Base-by-base conservation (phyloP, 1,140 invertebrate genomes). In the Caenorhabditis tropicalis region DNA sequence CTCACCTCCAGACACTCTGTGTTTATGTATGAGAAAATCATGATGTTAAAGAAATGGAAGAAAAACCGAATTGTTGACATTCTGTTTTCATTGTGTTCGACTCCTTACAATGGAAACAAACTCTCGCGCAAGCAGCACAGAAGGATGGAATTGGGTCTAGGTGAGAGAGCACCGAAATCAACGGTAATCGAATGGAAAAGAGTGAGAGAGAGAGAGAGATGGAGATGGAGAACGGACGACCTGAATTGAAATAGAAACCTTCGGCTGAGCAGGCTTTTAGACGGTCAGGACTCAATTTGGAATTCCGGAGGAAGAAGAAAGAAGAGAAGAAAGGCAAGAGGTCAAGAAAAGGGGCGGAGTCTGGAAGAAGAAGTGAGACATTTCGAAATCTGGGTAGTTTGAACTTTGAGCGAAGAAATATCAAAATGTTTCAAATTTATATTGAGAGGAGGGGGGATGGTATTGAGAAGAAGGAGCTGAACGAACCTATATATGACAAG, bases 371-470 rank as follows among this genome's bases (percentile, higher is more conserved):
- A n/a, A n/a, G n/a, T n/a, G n/a, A n/a, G n/a, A n/a, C n/a, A 46
- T 74, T 74, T 31, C 33, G 6, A 74, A 29, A 74, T 43, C 21
- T 43, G 12, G 24, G 29, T 56, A 9, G 5, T 9, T 27, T 56
- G 53, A 56, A 56, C 53, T 65, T 65, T 65, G 58, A 24, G 31
- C 58, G 4, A 36, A 16, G 15, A 36, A 16, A n/a, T 27, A 65
- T 65, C 58, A 65, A 65, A 65, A 65, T 65, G 58, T 65, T 65
- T 65, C 58, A n/a, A n/a, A n/a, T n/a, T n/a, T n/a, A n/a, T n/a
- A n/a, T n/a, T n/a, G n/a, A n/a, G n/a, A n/a, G n/a, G n/a, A n/a
- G n/a, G n/a, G n/a, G n/a, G n/a, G n/a, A n/a, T n/a, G n/a, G n/a
- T n/a, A n/a, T n/a, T n/a, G n/a, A n/a, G n/a, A n/a, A n/a, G n/a